Percentiles rank a stretch among this genome's conserved stretches.
Evolutionary conservation across 2,797 vertebrate genomes (phyloP).

Genomic region (Glyptemys insculpta): DNA sequence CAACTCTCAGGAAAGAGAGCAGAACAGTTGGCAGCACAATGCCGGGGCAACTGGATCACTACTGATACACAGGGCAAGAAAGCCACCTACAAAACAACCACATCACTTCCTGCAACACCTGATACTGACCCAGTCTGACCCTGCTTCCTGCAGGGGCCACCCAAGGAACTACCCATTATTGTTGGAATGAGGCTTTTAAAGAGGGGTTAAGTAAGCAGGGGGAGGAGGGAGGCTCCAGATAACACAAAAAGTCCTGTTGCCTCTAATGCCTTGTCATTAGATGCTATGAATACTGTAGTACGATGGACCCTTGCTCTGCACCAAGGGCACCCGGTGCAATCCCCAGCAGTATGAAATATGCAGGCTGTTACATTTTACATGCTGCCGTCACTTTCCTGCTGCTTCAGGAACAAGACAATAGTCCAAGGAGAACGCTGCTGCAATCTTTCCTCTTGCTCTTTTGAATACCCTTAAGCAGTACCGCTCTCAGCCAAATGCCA

Average conservation of each 20-base stretch:
- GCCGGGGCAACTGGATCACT: accelerated
- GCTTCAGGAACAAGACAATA: constrained; percentile 21
- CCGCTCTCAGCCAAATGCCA: constrained; percentile 1
- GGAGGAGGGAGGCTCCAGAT: not conserved
- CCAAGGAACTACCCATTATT: not conserved
- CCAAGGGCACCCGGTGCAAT: not conserved
- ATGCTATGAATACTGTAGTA: not conserved
- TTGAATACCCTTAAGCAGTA: not conserved
- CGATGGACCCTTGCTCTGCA: not conserved
- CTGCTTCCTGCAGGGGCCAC: not conserved
- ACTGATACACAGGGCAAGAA: accelerated
- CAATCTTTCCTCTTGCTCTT: constrained; percentile 21
- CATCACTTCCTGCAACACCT: not conserved
- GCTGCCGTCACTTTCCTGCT: not conserved
- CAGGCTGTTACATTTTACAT: constrained; percentile 26
- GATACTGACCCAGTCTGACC: not conserved
- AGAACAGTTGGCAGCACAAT: not conserved
- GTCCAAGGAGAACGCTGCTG: not conserved
- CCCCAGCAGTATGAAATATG: not conserved
- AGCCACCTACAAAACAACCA: not conserved
- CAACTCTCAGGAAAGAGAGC: not conserved
- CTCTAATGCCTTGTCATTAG: not conserved
- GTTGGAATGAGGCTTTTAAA: not conserved
- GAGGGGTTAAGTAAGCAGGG: not conserved
- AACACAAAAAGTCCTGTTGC: not conserved